phyloP scores from a whole-genome alignment of 1,140 invertebrate genomes.

The Mercenaria mercenaria region DNA sequence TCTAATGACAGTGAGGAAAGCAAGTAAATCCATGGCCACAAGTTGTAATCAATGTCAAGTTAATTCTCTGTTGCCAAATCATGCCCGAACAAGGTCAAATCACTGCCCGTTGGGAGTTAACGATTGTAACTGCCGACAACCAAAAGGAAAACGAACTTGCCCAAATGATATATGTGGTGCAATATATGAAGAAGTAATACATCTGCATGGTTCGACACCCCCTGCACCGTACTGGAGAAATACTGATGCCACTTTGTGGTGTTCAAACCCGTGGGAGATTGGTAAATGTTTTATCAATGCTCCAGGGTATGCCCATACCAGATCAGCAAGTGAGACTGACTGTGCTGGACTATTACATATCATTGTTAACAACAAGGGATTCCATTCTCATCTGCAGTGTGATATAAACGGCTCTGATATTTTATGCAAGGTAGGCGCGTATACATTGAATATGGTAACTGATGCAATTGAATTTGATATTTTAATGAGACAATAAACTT shows the following conservation, averaged over 20 bases:
- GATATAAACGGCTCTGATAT: background rate
- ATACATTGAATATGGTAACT: too few relatives aligned
- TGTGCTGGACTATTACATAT: background rate
- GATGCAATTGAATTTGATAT: too few relatives aligned
- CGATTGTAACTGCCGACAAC: background rate
- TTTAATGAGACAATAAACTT: too few relatives aligned
- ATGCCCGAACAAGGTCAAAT: background rate
- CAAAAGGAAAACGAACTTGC: background rate
- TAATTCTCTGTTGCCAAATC: background rate
- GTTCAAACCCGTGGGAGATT: background rate
- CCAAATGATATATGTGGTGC: background rate
- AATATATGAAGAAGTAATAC: background rate
- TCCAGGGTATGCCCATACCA: background rate
- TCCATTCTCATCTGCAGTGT: background rate
- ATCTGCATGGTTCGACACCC: background rate
- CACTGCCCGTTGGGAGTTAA: background rate
- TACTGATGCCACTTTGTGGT: background rate
- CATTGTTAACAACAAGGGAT: background rate
- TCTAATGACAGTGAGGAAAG: background rate
- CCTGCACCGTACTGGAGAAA: background rate
- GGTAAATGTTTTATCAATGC: slow-evolving; percentile 8
- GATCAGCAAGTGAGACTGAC: background rate
- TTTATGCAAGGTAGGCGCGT: background rate
- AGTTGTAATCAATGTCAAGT: background rate
- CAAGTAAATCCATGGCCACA: background rate